Evolutionary conservation across 2,797 vertebrate species (phyloP), one percentile per base, ranked within the genome.

Genomic region (Echeneis naucrates): DNA sequence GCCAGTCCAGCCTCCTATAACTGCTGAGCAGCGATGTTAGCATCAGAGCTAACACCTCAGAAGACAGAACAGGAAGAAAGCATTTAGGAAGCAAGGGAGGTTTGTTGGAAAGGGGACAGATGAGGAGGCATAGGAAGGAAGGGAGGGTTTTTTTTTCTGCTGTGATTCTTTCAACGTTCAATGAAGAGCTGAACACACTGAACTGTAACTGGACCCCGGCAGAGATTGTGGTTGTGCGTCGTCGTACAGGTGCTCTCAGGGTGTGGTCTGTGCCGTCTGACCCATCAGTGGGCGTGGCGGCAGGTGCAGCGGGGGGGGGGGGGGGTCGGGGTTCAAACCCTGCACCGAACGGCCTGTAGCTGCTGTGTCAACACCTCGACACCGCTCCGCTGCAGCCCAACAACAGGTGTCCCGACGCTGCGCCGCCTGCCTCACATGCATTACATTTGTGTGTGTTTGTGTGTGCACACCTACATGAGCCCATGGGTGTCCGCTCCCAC

Each of bases 381-480:
- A 9, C 19, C 1, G 11, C 72, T 63, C n/a, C n/a, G n/a, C n/a
- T n/a, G 3, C 51, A 10, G 24, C 21, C 13, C 26, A 7, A 35
- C 78, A 77, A 84, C 87, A 87, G 87, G 85, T 87, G 87, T 59
- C 54, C 71, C 13, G 2, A 60, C 26, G 42, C 80, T 0, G 33
- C 68, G 59, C 72, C 53, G 70, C 54, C 80, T 73, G 75, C 66
- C 72, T 2, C 19, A 42, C 72, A 65, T 78, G 74, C 74, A 62
- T 70, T 27, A 50, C 59, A 52, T 38, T 67, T 10, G n/a, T 75
- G 3, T 53, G 48, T 72, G 38, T 60, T 67, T 10, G n/a, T 75
- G 3, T 53, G 48, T 72, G 38, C 60, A 10, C 2, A 54, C 4
- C 24, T 53, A 38, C 26, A 4, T 23, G 63, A 30, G 48, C n/a